Evolutionary conservation across 1,140 invertebrate species (phyloP).

Genomic region (Drosophila takahashii): DNA sequence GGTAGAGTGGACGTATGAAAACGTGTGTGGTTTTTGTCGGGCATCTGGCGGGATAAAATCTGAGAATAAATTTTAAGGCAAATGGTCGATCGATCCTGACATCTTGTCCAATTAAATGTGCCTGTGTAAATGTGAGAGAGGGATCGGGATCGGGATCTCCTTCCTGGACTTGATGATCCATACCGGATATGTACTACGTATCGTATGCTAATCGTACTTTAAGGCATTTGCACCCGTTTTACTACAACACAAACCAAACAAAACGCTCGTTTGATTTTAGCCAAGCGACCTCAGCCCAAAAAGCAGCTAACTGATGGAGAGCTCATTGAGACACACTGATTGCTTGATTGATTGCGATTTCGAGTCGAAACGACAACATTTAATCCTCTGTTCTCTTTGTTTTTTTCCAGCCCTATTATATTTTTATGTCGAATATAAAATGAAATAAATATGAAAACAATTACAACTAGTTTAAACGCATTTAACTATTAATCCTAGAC

Average conservation of each 20-base stretch:
- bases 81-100: slow-evolving; percentile 3
- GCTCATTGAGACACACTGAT: slow-evolving; percentile 39
- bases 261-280: slow-evolving; percentile 75
- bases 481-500: slow-evolving; percentile 56
- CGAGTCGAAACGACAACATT: slow-evolving; percentile 8
- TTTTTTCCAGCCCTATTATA: slow-evolving; percentile 55
- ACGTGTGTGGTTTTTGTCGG: slow-evolving; percentile 17
- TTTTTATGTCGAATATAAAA: slow-evolving; percentile 24
- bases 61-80: slow-evolving; percentile 16
- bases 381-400: slow-evolving; percentile 44
- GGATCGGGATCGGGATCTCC: no score
- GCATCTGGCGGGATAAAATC: slow-evolving; percentile 22
- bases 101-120: neutral
- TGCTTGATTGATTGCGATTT: slow-evolving; percentile 20
- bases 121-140: slow-evolving; percentile 9
- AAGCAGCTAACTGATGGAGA: slow-evolving; percentile 14
- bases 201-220: slow-evolving; percentile 55
- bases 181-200: slow-evolving; percentile 14
- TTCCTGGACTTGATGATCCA: neutral
- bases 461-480: slow-evolving; percentile 19
- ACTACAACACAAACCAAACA: slow-evolving; percentile 57
- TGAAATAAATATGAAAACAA: slow-evolving; percentile 31
- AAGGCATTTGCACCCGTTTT: slow-evolving; percentile 42
- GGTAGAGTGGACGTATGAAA: slow-evolving; percentile 16
- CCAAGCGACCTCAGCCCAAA: slow-evolving; percentile 34